Conservation (phyloP, 2,113 vertebrate genomes). For the Callopanchax toddi region DNA sequence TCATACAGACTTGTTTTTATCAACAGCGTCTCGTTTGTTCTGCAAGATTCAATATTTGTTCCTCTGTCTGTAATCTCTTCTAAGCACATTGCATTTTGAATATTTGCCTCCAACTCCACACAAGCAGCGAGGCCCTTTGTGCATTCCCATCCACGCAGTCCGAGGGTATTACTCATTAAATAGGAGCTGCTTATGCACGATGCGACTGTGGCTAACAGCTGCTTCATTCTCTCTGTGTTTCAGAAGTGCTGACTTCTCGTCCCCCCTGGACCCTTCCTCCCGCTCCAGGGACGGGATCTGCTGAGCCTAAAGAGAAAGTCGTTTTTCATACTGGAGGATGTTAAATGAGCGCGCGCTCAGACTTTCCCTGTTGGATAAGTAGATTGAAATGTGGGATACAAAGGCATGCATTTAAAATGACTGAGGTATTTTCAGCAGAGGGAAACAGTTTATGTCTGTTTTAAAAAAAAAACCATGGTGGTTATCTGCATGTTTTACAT, state of each 20-base stretch:
- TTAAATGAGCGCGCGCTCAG: conserved; percentile 63
- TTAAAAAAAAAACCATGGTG: no score
- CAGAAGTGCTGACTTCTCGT: conserved; percentile 49
- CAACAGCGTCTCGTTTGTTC: conserved; percentile 46
- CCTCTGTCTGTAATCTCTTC: conserved; percentile 48
- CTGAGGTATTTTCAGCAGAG: not conserved
- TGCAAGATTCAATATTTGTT: conserved; percentile 55
- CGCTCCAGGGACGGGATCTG: conserved; percentile 55
- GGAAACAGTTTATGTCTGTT: conserved; percentile 1
- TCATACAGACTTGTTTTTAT: conserved; percentile 26
- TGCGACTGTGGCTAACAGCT: conserved; percentile 59
- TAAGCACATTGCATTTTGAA: conserved; percentile 52
- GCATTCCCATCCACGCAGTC: conserved; percentile 41
- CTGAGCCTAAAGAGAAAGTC: conserved; percentile 64
- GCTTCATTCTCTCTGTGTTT: conserved; percentile 46
- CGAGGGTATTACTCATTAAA: conserved; percentile 62
- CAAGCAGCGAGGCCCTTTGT: conserved; percentile 42
- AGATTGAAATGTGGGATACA: conserved; percentile 45
- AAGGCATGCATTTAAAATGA: conserved; percentile 18
- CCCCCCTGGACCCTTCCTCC: conserved; percentile 38
- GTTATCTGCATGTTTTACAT: no score
- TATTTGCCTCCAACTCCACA: conserved; percentile 34
- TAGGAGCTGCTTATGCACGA: conserved; percentile 55
- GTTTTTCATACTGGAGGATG: conserved; percentile 60
- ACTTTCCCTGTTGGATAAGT: conserved; percentile 46